Evolutionary conservation across 2,113 vertebrate species (phyloP).

Genomic region (Pterocles burchelli): DNA sequence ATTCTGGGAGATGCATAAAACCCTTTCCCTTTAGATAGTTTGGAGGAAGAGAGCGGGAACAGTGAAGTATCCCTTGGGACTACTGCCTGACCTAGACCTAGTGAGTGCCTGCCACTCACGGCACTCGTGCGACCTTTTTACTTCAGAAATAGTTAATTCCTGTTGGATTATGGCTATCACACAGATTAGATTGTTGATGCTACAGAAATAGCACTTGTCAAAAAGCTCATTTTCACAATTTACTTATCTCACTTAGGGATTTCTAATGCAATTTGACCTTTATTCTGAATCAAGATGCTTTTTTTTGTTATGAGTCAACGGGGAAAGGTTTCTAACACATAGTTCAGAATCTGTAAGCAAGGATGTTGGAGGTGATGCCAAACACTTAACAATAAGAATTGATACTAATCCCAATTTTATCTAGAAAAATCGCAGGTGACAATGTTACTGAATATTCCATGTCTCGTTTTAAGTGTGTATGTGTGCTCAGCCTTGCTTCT

Average conservation of each 20-base stretch:
- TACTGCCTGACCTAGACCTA: background rate
- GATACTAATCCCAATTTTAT: background rate
- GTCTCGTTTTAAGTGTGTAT: background rate
- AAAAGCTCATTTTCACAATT: background rate
- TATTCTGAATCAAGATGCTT: background rate
- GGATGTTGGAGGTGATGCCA: background rate
- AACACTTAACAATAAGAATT: background rate
- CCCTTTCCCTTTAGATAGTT: background rate
- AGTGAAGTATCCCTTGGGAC: background rate
- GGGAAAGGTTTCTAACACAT: background rate
- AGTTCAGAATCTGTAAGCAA: background rate
- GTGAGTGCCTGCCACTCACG: accelerated
- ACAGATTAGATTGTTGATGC: background rate
- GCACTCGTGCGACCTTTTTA: background rate
- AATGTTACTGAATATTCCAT: background rate
- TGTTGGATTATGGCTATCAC: background rate
- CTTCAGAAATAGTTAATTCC: background rate
- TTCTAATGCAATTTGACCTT: background rate
- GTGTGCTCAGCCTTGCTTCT: background rate
- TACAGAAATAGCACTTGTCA: background rate
- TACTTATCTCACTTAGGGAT: background rate
- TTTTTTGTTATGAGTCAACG: background rate
- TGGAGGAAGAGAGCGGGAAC: background rate
- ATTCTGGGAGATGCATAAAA: background rate
- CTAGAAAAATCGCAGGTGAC: background rate